Evolutionary conservation across 2,797 vertebrate species (phyloP), one percentile per base, ranked within the genome.

Genomic region (Sphenopsis melanotis): DNA sequence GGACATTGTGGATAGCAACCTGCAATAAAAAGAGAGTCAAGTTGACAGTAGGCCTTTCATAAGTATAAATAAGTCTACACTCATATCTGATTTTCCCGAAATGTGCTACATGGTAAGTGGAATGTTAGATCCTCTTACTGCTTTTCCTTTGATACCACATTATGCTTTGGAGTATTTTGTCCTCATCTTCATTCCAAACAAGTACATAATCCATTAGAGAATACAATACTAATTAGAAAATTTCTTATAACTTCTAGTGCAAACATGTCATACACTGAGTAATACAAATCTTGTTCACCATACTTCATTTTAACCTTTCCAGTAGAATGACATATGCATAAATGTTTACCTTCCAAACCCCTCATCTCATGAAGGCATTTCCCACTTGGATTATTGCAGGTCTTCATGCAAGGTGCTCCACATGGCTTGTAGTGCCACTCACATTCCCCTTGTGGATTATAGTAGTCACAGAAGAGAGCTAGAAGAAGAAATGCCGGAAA

Each of bases 1-100:
- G 99, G 98, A 93, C 99, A 99, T 19, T 98, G 95, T 78, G 99
- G 99, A 96, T 99, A 99, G 95, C 99, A 99, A 47, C 99, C 99
- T 99, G 93, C 2, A 82, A 88, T 49, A 65, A 71, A 78, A 66
- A 70, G 9, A 57, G 20, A 55, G 12, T 52, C 77, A 68, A 20
- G 16, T 34, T 78, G 30, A 77, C 17, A 65, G 7, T 55, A 61
- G 36, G 30, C 22, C 21, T 84, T 89, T 79, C 39, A 32, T n/a
- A 68, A 47, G 8, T 36, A n/a, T 39, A 75, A 69, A 16, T 68
- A 70, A 59, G 1, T 50, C 14, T 60, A 24, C 29, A 23, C 2
- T 79, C 32, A 10, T 69, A 39, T 49, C 32, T 66, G 30, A 10
- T 85, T 59, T 84, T 42, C 17, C 34, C 15, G 69, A 47, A 61